A percentile compares a stretch with the other conserved stretches of the same genome.
Evolutionary conservation across 2,888 invertebrate genomes (phyloP).

Genomic region (Ceraclea dissimilis): DNA sequence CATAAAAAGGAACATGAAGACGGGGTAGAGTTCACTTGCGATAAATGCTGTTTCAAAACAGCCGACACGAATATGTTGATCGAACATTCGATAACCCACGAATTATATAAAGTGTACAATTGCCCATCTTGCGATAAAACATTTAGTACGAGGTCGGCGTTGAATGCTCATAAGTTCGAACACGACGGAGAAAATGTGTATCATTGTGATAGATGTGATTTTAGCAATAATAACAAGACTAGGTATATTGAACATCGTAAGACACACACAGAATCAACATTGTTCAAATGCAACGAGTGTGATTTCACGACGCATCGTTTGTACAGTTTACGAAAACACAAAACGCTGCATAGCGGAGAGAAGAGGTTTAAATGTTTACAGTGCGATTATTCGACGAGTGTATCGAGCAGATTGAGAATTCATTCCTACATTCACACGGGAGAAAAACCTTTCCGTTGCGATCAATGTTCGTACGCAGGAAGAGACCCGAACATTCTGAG

Average conservation of each 20-base stretch:
- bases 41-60: constrained; percentile 1
- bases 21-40: constrained; percentile 1
- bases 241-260: constrained; percentile 1
- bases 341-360: constrained; percentile 7
- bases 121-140: constrained; percentile 6
- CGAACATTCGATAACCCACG: constrained; percentile 6
- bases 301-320: constrained; percentile 1
- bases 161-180: constrained; percentile 8
- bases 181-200: constrained; percentile 6
- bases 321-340: constrained; percentile 4
- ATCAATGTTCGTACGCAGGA: constrained; percentile 1
- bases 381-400: background rate
- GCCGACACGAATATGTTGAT: constrained; percentile 7
- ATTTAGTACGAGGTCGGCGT: background rate
- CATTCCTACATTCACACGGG: constrained; percentile 6
- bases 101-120: background rate
- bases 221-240: background rate
- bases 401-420: background rate
- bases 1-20: constrained; percentile 7
- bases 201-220: constrained; percentile 5
- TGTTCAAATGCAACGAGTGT: constrained; percentile 9
- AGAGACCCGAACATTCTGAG: background rate
- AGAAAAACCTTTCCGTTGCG: constrained; percentile 1
- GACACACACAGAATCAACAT: background rate
- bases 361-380: background rate